Percentiles rank a stretch among this genome's conserved stretches.
These are phyloP conservation scores for Calameuta filiformis DNA, from an alignment of 2,888 invertebrate species.

Conservation along the genomic window DNA sequence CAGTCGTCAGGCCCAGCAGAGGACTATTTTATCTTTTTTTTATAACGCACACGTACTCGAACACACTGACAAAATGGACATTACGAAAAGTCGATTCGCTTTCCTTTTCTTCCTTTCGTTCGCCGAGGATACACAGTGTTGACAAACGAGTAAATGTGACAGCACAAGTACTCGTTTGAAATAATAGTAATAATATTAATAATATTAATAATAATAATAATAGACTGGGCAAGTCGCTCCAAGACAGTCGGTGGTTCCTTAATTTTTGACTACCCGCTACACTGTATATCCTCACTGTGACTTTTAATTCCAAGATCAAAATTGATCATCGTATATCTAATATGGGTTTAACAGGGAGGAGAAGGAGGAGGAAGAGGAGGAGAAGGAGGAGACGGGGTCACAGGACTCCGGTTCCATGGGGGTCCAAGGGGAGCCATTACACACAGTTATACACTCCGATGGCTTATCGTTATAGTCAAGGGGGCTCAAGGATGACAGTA, in stretches of 20 bases:
- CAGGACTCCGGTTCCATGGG: not conserved
- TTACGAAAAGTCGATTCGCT: not conserved
- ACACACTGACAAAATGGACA: not conserved
- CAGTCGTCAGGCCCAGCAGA: not conserved
- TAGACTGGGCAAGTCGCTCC: constrained; percentile 10
- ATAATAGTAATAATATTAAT: constrained; percentile 15
- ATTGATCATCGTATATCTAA: not conserved
- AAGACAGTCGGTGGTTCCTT: constrained; percentile 7
- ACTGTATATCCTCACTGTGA: constrained; percentile 5
- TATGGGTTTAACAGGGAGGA: not conserved
- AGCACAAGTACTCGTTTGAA: constrained; percentile 4
- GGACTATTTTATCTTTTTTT: not conserved
- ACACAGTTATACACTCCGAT: not conserved
- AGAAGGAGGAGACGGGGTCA: not conserved
- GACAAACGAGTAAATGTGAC: constrained; percentile 5
- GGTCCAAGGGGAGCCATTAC: not conserved
- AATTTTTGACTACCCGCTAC: not conserved
- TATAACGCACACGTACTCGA: not conserved
- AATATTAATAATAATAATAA: constrained; percentile 16
- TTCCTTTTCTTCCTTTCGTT: not conserved
- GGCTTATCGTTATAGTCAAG: not conserved
- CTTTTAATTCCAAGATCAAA: constrained; percentile 4
- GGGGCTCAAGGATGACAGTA: not conserved
- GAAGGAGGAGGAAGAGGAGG: not conserved
- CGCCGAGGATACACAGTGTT: constrained; percentile 6